Evolutionary conservation across 2,113 vertebrate species (phyloP), one percentile per base, ranked within the genome.

Genomic region (Emydura subglobosa): DNA sequence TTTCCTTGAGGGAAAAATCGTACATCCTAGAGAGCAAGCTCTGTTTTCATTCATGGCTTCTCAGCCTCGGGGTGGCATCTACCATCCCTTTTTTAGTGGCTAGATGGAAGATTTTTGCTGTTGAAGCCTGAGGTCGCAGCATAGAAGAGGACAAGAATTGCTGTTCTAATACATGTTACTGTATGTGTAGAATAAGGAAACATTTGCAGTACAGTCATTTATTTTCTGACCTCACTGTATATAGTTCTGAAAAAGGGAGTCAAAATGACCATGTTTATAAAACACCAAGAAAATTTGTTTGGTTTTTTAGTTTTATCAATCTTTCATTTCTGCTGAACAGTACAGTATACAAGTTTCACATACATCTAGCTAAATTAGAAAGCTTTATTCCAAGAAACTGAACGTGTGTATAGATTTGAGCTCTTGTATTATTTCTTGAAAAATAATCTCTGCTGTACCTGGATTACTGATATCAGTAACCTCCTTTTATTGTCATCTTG

Each of bases 401-500:
- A 88, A 53, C 79, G 51, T 53, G 53, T 86, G 16, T 31, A 87
- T 24, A 78, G 87, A 39, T 2, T 59, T 88, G 39, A 29, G 29
- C 27, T 84, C 80, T 47, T 76, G 55, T 57, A 29, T 19, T 65
- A 53, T 44, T 49, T 22, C 53, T 54, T 89, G 76, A 6, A 3
- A 82, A 85, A 44, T 86, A 42, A 12, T 59, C 50, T 24, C 29
- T 86, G 85, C 27, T 34, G 47, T 10, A 86, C 25, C 10, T 87
- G 16, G 34, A 0, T 91, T 96, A 80, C 80, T 87, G n/a, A 68
- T 34, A 7, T 29, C 68, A 11, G 84, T 82, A 92, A 55, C 74
- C 90, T 22, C 51, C 74, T 95, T 54, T 54, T 95, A 83, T 96
- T 82, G 25, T 74, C 83, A 29, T 29, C 95, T 17, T 92, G 53